Percentiles rank a stretch among this genome's conserved stretches.
These are phyloP conservation scores for Cossypha polioptera DNA, from an alignment of 2,797 vertebrate species.

Conservation along the genomic window DNA sequence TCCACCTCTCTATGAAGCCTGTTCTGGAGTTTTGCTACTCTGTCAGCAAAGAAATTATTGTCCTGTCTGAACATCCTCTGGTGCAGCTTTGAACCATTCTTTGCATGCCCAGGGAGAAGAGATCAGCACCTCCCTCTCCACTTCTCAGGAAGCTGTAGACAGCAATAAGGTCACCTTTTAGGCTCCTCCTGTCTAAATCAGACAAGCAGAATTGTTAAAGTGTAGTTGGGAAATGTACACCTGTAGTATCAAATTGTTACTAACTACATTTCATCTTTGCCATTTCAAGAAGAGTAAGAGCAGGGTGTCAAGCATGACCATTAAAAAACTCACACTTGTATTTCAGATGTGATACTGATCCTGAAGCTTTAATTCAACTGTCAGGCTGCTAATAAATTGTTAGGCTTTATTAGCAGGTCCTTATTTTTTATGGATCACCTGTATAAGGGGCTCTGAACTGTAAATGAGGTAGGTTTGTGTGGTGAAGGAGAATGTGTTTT, in stretches of 20 bases:
- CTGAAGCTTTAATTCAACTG: not conserved
- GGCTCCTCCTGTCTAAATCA: not conserved
- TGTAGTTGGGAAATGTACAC: not conserved
- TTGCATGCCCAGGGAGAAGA: accelerated
- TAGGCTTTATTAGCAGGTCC: not conserved
- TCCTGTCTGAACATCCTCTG: not conserved
- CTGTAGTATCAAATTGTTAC: not conserved
- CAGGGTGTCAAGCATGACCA: too few species aligned
- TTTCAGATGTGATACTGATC: not conserved
- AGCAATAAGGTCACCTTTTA: not conserved
- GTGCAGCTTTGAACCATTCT: not conserved
- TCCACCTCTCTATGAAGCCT: accelerated
- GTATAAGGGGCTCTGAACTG: not conserved
- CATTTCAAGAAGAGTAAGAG: not conserved
- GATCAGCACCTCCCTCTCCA: not conserved
- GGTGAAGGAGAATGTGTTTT: not conserved
- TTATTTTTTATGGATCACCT: not conserved
- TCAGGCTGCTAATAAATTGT: not conserved
- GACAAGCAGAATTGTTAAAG: not conserved
- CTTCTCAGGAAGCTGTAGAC: not conserved
- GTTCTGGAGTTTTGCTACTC: not conserved
- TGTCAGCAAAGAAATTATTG: not conserved
- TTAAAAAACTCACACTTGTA: not conserved
- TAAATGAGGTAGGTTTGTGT: not conserved
- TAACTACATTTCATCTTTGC: not conserved